Percentiles rank a stretch among this genome's conserved stretches.
These are phyloP conservation scores for Eupithecia inturbata DNA, from an alignment of 2,888 invertebrate genomes.

Conservation along the genomic window DNA sequence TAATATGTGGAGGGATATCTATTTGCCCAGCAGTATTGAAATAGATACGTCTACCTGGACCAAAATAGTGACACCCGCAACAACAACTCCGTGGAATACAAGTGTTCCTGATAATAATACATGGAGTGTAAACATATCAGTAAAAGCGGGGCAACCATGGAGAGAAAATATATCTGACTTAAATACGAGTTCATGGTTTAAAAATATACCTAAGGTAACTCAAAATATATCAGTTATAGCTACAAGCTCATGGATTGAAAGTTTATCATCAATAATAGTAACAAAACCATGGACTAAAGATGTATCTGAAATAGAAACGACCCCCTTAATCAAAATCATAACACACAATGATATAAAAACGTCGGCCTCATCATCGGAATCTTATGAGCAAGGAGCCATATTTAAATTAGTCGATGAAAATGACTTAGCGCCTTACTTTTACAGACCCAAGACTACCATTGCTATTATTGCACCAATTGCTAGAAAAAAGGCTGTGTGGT, in stretches of 20 bases:
- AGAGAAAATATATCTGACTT: neutral
- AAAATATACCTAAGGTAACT: neutral
- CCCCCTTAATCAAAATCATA: neutral
- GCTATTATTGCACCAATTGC: neutral
- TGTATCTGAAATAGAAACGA: neutral
- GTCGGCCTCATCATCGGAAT: neutral
- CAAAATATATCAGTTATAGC: neutral
- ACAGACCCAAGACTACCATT: neutral
- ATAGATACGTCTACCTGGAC: neutral
- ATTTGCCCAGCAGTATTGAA: neutral
- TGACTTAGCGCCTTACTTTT: slow-evolving; percentile 1
- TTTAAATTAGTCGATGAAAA: neutral
- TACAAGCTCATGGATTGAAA: neutral
- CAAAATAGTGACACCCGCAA: neutral
- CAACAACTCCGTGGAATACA: neutral
- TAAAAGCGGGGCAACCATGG: neutral
- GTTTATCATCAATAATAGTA: neutral
- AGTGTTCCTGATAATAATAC: neutral
- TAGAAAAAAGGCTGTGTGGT: slow-evolving; percentile 1
- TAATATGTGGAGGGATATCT: slow-evolving; percentile 8
- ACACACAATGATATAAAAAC: neutral
- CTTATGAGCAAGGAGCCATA: neutral
- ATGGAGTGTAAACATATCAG: neutral
- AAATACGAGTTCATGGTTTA: neutral
- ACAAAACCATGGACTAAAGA: neutral